A percentile compares a stretch with the other conserved stretches of the same genome.
Evolutionary conservation across 2,888 invertebrate species (phyloP).

Genomic region (Drosophila neutralis): DNA sequence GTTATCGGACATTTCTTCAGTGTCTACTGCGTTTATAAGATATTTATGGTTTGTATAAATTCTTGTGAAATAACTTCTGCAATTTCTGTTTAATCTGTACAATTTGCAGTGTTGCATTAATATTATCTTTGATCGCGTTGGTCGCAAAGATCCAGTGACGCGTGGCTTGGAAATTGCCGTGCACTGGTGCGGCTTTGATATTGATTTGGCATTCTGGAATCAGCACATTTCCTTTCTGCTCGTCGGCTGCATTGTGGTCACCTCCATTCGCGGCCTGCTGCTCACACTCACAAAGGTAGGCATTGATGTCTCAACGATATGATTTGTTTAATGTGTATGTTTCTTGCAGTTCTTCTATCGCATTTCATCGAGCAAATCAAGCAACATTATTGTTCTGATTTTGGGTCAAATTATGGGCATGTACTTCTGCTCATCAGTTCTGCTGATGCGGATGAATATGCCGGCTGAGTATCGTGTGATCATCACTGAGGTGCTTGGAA

Average conservation of each 20-base stretch:
- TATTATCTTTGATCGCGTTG: constrained; percentile 99
- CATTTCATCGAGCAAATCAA: constrained; percentile 99
- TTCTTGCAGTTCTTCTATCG: constrained; percentile 97
- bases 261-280: constrained; percentile 97
- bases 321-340: not conserved
- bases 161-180: constrained; percentile 98
- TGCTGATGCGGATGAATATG: constrained; percentile 99
- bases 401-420: constrained; percentile 99
- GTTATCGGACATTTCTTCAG: constrained; percentile 99
- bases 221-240: constrained; percentile 99
- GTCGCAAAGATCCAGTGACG: constrained; percentile 99
- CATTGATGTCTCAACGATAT: not conserved
- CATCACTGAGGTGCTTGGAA: constrained; percentile 94
- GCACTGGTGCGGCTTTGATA: constrained; percentile 97
- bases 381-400: constrained; percentile 98
- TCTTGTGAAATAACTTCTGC: not conserved
- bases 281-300: constrained; percentile 97
- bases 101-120: constrained; percentile 95
- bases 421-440: constrained; percentile 99
- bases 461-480: constrained; percentile 98
- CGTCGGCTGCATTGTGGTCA: constrained; percentile 98
- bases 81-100: not conserved
- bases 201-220: constrained; percentile 99
- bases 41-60: constrained; percentile 94
- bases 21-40: constrained; percentile 99